Percentiles rank a stretch among this genome's conserved stretches.
Evolutionary conservation across 2,113 vertebrate species (phyloP).

Genomic region (Microcebus murinus): DNA sequence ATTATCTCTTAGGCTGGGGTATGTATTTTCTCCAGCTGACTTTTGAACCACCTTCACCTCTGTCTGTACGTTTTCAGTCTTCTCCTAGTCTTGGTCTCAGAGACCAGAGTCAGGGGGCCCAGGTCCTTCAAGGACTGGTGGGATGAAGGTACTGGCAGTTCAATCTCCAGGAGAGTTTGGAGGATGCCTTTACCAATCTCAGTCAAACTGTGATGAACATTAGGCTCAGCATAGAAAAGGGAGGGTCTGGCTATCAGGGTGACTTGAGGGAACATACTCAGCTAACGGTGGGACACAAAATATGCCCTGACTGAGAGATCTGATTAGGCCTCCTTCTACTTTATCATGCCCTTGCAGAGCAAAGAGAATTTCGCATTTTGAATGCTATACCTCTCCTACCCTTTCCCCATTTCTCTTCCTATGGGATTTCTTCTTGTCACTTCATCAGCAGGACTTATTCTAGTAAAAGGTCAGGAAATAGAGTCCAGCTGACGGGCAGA

Average conservation of each 20-base stretch:
- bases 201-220: not conserved
- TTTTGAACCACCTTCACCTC: not conserved
- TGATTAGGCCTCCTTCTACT: not conserved
- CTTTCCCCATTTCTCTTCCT: not conserved
- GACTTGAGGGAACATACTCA: not conserved
- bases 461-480: not conserved
- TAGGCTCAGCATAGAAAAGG: not conserved
- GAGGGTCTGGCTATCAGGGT: not conserved
- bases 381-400: not conserved
- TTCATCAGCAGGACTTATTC: not conserved
- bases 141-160: not conserved
- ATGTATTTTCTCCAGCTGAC: constrained; percentile 80
- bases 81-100: not conserved
- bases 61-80: not conserved
- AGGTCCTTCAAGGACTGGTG: not conserved
- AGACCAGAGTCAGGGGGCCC: not conserved
- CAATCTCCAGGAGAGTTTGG: not conserved
- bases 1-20: constrained; percentile 99
- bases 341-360: not conserved
- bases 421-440: not conserved
- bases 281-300: not conserved
- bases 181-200: not conserved
- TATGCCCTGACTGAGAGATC: not conserved
- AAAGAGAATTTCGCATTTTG: not conserved
- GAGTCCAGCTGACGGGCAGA: not conserved